phyloP scores from a whole-genome alignment of 2,113 vertebrate species.

The Spermophilus dauricus region DNA sequence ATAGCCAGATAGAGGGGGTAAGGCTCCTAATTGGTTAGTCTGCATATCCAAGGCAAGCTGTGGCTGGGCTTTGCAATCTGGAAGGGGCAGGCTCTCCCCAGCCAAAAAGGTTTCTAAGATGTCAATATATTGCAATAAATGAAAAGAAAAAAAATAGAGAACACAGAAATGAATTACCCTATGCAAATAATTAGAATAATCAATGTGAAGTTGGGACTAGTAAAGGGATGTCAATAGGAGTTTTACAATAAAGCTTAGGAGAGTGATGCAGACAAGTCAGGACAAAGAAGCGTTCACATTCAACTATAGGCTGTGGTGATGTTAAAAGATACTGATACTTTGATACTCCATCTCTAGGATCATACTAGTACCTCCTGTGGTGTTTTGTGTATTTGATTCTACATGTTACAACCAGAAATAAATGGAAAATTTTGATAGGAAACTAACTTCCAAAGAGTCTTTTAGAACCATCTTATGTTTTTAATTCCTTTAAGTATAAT shows the following conservation, averaged over 20 bases:
- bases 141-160: not conserved
- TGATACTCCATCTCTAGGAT: not conserved
- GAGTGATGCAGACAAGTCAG: not conserved
- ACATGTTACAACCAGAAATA: not conserved
- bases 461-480: not conserved
- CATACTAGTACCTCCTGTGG: not conserved
- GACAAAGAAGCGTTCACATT: not conserved
- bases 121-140: not conserved
- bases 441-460: not conserved
- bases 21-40: not conserved
- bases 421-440: not conserved
- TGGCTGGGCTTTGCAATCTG: not conserved
- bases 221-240: not conserved
- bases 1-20: not conserved
- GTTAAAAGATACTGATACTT: not conserved
- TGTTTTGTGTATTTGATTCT: not conserved
- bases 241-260: not conserved
- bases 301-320: not conserved
- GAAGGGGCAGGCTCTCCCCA: not conserved
- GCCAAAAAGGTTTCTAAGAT: not conserved
- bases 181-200: not conserved
- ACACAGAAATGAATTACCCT: not conserved
- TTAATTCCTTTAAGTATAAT: conserved; percentile 18
- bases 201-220: not conserved
- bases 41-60: not conserved